These are phyloP conservation scores for Trachelipus rathkii DNA, from an alignment of 1,140 invertebrate genomes.

Conservation along the genomic window DNA sequence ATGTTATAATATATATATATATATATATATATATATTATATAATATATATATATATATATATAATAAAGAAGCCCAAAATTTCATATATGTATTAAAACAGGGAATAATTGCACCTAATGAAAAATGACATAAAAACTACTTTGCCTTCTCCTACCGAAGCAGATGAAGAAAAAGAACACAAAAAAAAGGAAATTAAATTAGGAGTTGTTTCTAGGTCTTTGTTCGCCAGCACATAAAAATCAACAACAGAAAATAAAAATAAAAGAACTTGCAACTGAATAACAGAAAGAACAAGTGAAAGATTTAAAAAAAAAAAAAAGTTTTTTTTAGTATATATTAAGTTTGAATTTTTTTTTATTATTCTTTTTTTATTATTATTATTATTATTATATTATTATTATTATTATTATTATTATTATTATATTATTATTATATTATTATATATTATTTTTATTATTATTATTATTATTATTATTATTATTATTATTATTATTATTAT, in stretches of 20 bases:
- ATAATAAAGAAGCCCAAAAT: background rate
- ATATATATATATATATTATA: constrained; percentile 7
- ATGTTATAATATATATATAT: constrained; percentile 9
- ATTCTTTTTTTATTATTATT: too few species aligned
- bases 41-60: background rate
- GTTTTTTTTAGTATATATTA: too few species aligned
- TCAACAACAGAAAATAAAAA: background rate
- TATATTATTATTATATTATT: too few species aligned
- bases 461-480: too few species aligned
- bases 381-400: too few species aligned
- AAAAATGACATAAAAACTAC: background rate
- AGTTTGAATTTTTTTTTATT: too few species aligned
- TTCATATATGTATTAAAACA: background rate
- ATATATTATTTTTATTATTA: too few species aligned
- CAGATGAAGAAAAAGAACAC: background rate
- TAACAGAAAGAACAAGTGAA: too few species aligned
- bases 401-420: too few species aligned
- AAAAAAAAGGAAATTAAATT: constrained; percentile 2
- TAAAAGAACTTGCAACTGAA: background rate
- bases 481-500: too few species aligned
- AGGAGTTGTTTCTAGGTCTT: constrained; percentile 1
- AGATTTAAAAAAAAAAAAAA: too few species aligned
- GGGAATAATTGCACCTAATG: background rate
- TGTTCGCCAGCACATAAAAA: background rate
- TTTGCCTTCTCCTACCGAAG: background rate